Evolutionary conservation across 2,113 vertebrate species (phyloP), one percentile per base, ranked within the genome.

Genomic region (Coracopsis vasa): DNA sequence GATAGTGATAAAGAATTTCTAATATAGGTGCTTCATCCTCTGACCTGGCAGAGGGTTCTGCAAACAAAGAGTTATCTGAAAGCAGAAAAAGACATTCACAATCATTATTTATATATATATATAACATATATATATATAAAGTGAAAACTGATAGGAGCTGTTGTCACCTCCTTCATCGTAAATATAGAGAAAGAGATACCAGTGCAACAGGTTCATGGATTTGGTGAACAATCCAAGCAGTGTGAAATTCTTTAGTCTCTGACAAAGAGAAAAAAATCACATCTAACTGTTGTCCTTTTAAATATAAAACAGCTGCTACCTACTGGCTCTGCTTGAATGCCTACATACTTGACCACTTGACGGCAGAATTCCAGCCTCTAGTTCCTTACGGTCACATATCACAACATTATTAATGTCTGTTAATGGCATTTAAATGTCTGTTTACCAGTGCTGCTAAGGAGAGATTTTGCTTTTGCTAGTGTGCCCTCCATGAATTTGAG

Each of bases 161-260:
- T 94, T 96, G n/a, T 83, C 56, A 75, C 54, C 80, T 94, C 70
- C 54, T 28, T 94, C 44, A 42, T 21, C 69, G 60, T 80, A 94
- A 93, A 92, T 95, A 94, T 42, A 93, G 88, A 92, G 88, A 91
- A 94, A 77, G 92, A 94, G 69, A 93, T 90, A 78, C 41, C 72
- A 90, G 39, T 65, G 61, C 77, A 96, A 96, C 88, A 93, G 88
- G 90, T 95, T 94, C 78, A 85, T 47, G 86, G 90, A 83, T 80
- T 81, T 39, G 23, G 83, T 58, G 79, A 66, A 75, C 74, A 88
- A 84, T 39, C 51, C 48, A 77, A 86, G 73, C 69, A 10, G 19
- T 91, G 90, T 83, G 90, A 94, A 58, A 35, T 91, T 85, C 74
- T 66, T 93, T 54, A 73, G 74, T 90, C 79, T 94, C 83, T 82